Base-by-base conservation (phyloP, 2,113 vertebrate species). In the Eclectus roratus region DNA sequence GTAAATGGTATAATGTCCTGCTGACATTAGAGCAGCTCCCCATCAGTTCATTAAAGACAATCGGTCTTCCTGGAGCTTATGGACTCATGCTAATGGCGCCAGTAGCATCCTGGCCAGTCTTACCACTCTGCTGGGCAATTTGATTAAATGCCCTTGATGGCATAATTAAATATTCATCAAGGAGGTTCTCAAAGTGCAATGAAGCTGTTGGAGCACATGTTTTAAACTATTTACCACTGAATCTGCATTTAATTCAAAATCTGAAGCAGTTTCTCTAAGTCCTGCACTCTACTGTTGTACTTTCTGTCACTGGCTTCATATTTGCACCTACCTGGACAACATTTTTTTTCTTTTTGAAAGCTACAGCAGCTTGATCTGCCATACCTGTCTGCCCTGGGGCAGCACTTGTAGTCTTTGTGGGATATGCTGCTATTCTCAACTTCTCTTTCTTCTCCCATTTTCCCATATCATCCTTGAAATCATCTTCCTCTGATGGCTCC, bases 401-500 rank as follows among this genome's bases (percentile, higher is more conserved):
- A 6, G 80, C 61, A 79, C 43, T 50, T 71, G 24, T 15, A 47
- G 39, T 47, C 78, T 69, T 50, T 33, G 41, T 88, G 80, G 47
- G 33, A n/a, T 89, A 60, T 37, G 39, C 41, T 85, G 65, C 31
- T 81, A 44, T 49, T 91, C 77, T 84, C 84, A 39, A 15, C 68
- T 83, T 80, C 63, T 74, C 66, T 66, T 83, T 90, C 60, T 96
- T 91, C 86, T 92, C 89, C 86, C 52, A 56, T 93, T 93, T 91
- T 64, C 61, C 66, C 19, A 31, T 46, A 44, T 60, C 80, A 95
- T 92, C 72, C 65, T 44, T 81, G 65, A 74, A 79, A 87, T 89
- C 56, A 68, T 93, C 53, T 85, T 91, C 49, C 70, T 92, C 21
- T 78, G 73, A 92, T 79, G 56, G 61, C 84, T 92, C 86, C 93